Base-by-base conservation (phyloP, 2,797 vertebrate species). In the Taenioides sp. region DNA sequence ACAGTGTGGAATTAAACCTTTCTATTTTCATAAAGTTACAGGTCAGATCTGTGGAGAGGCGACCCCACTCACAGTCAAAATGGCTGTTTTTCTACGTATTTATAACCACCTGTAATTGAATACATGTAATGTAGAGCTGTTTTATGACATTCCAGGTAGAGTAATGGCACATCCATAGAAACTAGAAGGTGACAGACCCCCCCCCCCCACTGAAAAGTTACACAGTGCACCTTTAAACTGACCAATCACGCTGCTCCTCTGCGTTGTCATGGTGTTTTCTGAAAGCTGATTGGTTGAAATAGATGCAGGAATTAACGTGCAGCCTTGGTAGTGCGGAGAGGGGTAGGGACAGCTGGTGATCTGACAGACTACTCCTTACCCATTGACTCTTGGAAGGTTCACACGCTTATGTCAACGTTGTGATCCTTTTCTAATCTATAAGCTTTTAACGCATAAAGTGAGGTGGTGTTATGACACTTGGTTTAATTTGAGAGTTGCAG, bases 251-350 rank as follows among this genome's bases (percentile, higher is more conserved):
- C 80, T 77, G 16, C 73, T 81, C 84, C 85, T 85, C 85, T 82
- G 86, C 91, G 90, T 91, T 90, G 88, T 92, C 92, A 91, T 87
- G 85, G 85, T 86, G 87, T 92, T 91, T 89, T 88, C 89, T 88
- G 90, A 88, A 90, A 75, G 86, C 84, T 83, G 78, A 87, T 84
- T 84, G 85, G 85, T 79, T 76, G 83, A 79, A 86, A n/a, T 40
- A 84, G 85, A 77, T 74, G 82, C 25, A 43, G 52, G 75, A 76
- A 84, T 86, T 81, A 84, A 80, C 73, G 72, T 70, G 4, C 25
- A 63, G 65, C 58, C 65, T 62, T 57, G 25, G 47, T 58, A 28
- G 75, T 62, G 55, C 63, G 63, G 31, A 43, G 1, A 66, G 49
- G 73, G 65, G 74, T 79, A 77, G 77, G 86, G 90, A 92, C 92